A percentile compares a stretch with the other conserved stretches of the same genome.
phyloP scores from a whole-genome alignment of 2,113 vertebrate genomes.

The Pleuronectes platessa region DNA sequence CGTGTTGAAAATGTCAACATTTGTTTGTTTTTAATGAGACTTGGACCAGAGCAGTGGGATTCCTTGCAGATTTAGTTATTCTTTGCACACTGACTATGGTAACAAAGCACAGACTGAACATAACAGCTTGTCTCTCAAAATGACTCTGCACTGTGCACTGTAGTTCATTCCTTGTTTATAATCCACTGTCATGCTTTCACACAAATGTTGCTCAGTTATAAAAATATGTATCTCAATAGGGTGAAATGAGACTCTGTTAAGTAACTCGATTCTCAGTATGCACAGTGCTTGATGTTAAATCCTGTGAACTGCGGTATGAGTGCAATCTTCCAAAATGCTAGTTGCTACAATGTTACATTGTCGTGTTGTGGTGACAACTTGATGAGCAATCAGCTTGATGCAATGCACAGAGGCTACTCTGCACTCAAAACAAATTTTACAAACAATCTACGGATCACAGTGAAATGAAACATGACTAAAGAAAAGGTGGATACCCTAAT shows the following conservation, averaged over 20 bases:
- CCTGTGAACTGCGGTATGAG: background rate
- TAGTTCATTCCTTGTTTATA: background rate
- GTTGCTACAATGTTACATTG: too few species aligned
- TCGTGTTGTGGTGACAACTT: background rate
- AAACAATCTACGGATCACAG: background rate
- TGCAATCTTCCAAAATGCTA: background rate
- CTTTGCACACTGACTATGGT: constrained; percentile 12
- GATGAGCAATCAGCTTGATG: background rate
- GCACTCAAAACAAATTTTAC: background rate
- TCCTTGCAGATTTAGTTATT: constrained; percentile 25
- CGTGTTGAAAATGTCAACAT: constrained; percentile 58
- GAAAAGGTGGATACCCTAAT: background rate
- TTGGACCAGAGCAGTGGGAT: constrained; percentile 15
- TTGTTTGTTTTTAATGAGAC: constrained; percentile 57
- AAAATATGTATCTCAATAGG: background rate
- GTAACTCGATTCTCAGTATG: background rate
- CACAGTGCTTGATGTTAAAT: background rate
- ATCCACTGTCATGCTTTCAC: background rate
- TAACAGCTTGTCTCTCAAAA: background rate
- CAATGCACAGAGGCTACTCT: background rate
- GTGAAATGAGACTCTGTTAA: background rate
- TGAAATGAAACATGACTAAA: background rate
- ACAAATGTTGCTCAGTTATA: background rate
- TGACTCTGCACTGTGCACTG: background rate
- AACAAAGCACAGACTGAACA: background rate